Evolutionary conservation across 1,140 invertebrate genomes (phyloP), one percentile per base, ranked within the genome.

Genomic region (Drosophila yakuba): DNA sequence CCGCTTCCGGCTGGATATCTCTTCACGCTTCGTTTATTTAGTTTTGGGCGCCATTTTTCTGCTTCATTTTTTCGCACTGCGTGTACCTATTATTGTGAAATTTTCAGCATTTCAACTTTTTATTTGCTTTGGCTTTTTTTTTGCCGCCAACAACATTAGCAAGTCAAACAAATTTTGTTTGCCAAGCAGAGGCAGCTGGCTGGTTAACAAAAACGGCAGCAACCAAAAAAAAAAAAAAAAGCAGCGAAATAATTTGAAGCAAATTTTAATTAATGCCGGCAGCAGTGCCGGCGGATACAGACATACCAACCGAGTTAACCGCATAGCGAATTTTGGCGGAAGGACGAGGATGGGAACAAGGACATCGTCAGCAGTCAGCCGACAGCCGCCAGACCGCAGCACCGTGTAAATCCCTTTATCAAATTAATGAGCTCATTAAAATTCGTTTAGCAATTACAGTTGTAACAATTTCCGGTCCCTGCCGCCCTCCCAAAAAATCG

Each of bases 341-440:
- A 64, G 43, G n/a, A 61, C 41, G 50, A 28, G 48, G 59, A 32
- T 32, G 32, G 32, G 8, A 32, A 32, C 8, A 32, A 43, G 63
- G 73, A 82, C 67, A 80, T 67, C 78, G 68, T 62, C 78, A 48
- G 36, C 59, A 77, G 44, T 28, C 64, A 51, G 35, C 72, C 57
- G 48, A 52, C 55, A 36, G 48, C 60, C 50, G 38, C 72, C 69
- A 72, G 59, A 89, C 84, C 84, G 84, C 84, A 89, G 84, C 84
- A 90, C 85, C 74, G 80, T 89, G 84, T 90, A 89, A 91, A 91
- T 89, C 81, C 84, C 89, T 91, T 91, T 91, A 89, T 91, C 80
- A 89, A 91, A 91, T 91, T 91, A 91, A 91, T 91, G 89, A 91
- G 89, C 89, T 91, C 89, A 90, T 91, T 91, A 91, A 91, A 91